These are phyloP conservation scores for Brachyhypopomus gauderio DNA, from an alignment of 2,113 vertebrate genomes.

Conservation along the genomic window DNA sequence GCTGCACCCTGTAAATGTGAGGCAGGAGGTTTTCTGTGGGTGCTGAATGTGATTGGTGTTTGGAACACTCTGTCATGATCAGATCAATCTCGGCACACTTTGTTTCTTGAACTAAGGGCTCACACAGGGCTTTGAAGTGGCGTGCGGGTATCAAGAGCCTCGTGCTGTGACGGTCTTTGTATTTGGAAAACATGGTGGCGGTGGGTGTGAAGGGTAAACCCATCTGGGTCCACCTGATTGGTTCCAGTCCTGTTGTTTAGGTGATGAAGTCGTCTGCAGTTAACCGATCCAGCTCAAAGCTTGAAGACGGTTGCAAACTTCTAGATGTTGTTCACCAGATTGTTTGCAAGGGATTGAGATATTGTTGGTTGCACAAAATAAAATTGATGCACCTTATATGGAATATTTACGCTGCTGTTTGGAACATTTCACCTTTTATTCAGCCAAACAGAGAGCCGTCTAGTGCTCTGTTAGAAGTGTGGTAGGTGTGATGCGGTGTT, in stretches of 20 bases:
- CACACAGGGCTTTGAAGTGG: neutral
- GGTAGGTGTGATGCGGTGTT: conserved; percentile 28
- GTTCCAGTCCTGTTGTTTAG: neutral
- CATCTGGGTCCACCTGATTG: neutral
- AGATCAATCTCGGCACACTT: neutral
- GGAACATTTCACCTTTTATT: neutral
- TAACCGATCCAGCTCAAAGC: neutral
- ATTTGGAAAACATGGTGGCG: conserved; percentile 28
- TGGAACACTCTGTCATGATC: neutral
- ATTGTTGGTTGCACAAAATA: conserved; percentile 68
- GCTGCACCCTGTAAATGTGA: neutral
- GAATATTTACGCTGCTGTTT: neutral
- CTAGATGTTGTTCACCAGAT: conserved; percentile 11
- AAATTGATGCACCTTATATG: conserved; percentile 67
- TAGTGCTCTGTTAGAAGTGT: neutral
- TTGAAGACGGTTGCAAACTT: neutral
- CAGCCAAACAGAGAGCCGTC: neutral
- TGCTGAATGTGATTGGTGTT: neutral
- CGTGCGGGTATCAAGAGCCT: neutral
- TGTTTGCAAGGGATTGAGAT: conserved; percentile 49
- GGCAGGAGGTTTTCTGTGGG: neutral
- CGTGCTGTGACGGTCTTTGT: conserved; percentile 31
- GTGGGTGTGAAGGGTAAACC: neutral
- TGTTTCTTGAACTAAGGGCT: conserved; percentile 1
- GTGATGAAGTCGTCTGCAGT: neutral